Evolutionary conservation across 2,888 invertebrate genomes (phyloP).

Genomic region (Cataglyphis livida): DNA sequence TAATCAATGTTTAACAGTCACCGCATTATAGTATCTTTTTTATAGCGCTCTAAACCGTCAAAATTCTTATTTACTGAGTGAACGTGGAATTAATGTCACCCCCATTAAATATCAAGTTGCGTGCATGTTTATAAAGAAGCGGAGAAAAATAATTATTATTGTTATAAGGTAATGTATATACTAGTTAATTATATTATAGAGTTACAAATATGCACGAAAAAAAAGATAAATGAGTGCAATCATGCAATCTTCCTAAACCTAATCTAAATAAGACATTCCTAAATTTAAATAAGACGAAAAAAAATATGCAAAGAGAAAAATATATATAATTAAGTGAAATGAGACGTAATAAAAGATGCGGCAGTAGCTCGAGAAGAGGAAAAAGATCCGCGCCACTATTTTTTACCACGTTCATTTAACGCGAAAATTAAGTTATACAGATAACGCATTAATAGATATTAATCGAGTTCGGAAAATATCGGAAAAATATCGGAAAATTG

Average conservation of each 20-base stretch:
- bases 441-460: neutral
- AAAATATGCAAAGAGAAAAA: neutral
- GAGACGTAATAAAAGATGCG: neutral
- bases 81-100: constrained; percentile 30
- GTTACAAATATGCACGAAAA: neutral
- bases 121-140: neutral
- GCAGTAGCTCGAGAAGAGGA: neutral
- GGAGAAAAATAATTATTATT: neutral
- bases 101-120: neutral
- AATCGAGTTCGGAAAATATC: constrained; percentile 18
- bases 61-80: constrained; percentile 22
- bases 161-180: neutral
- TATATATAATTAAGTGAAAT: neutral
- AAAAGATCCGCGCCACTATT: neutral
- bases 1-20: constrained; percentile 12
- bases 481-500: neutral
- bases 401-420: constrained; percentile 23
- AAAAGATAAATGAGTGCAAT: neutral
- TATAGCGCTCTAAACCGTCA: constrained; percentile 35
- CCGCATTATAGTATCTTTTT: constrained; percentile 10
- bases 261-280: neutral
- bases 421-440: constrained; percentile 15
- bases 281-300: neutral
- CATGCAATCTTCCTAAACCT: neutral
- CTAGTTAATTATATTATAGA: neutral